phyloP scores from a whole-genome alignment of 1,140 invertebrate species.

The Sinonovacula constricta region DNA sequence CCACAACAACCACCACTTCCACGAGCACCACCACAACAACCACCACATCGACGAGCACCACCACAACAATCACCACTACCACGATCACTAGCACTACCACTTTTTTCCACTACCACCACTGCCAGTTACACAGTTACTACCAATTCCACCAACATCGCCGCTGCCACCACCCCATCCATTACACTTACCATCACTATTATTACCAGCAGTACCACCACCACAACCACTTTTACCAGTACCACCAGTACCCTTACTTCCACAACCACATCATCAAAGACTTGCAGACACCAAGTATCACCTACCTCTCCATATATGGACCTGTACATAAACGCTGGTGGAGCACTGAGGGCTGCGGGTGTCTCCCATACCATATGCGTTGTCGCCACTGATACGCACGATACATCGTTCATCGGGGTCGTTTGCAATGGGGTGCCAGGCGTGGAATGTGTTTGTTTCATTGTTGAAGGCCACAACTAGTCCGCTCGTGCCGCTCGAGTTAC shows the following conservation, averaged over 20 bases:
- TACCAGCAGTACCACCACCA: conserved; percentile 9
- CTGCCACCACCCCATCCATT: neutral
- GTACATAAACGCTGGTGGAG: no score
- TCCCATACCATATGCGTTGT: no score
- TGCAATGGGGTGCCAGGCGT: no score
- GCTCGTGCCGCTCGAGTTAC: no score
- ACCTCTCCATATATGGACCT: no score
- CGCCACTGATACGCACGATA: no score
- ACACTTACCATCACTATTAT: neutral
- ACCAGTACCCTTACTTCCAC: conserved; percentile 12
- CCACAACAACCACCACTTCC: neutral
- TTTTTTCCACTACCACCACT: neutral
- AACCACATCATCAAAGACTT: no score
- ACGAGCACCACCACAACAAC: conserved; percentile 5
- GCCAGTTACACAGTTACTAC: neutral
- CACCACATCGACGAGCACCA: neutral
- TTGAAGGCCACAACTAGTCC: no score
- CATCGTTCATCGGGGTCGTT: no score
- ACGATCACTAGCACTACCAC: conserved; percentile 11
- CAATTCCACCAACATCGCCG: neutral
- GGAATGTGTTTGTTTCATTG: no score
- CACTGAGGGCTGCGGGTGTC: no score
- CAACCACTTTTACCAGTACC: conserved; percentile 8
- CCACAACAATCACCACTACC: neutral
- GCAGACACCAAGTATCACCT: no score